Base-by-base conservation (phyloP, 1,140 invertebrate species). In the Drosophila albomicans region DNA sequence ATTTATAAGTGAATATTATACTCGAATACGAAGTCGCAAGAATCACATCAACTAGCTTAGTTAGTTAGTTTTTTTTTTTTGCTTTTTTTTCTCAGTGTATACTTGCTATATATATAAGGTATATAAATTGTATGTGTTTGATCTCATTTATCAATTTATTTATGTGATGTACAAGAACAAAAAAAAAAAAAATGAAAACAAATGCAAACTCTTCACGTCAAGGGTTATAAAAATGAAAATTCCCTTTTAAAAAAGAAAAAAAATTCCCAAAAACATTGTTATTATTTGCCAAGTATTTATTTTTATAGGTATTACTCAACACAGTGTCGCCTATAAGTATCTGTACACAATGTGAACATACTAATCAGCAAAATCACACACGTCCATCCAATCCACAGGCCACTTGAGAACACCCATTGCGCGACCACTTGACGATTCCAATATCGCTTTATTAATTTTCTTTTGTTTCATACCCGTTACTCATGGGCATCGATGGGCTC, bases 101-200 rank as follows among this genome's bases (percentile, higher is more conserved):
- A 54, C 20, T 43, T 51, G 35, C 32, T 57, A 68, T 54, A 28
- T 48, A 3, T 52, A 52, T 52, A 52, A 32, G 51, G 5, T 57
- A 41, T 35, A 32, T 45, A 52, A 30, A 52, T 58, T 52, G 11
- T 58, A 16, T 54, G 38, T 63, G 64, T 73, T 87, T 87, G 82
- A 87, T 87, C 84, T 87, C 84, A 88, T 82, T 87, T 79, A 66
- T 73, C 48, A 68, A 82, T 57, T 82, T 76, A 72, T 82, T 72
- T 77, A 76, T 84, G 80, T 84, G 80, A 84, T 87, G 79, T 59
- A 59, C 57, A 59, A 59, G 38, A 59, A 59, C 20, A 38, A 2
- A 38, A 38, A 46, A 43, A 41, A 20, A 3, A 20, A 2, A 20
- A 20, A 20, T 20, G 5, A 28, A 28, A 52, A 52, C 7, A 38